Conservation (phyloP, 2,797 vertebrate genomes). For the Zenarchopterus dispar region DNA sequence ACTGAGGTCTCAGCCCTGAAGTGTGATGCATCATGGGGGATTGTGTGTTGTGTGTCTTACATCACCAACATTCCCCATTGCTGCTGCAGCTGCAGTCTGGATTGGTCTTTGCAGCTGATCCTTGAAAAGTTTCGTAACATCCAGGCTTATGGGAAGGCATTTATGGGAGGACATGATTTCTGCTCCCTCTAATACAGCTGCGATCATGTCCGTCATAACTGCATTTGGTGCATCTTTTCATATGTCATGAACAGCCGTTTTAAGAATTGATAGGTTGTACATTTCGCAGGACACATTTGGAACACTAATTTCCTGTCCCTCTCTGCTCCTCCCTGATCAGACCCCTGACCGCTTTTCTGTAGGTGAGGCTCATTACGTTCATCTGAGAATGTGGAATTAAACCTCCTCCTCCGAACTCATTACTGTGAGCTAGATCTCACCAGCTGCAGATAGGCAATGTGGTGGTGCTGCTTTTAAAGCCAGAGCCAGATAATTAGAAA, state of each 20-base stretch:
- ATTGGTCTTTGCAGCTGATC: constrained; percentile 44
- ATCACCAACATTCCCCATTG: constrained; percentile 64
- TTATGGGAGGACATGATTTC: not conserved
- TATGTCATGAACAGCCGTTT: constrained; percentile 55
- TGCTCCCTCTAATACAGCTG: constrained; percentile 27
- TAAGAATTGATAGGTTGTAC: constrained; percentile 20
- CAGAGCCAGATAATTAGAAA: constrained; percentile 83
- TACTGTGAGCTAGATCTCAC: constrained; percentile 81
- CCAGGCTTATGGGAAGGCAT: constrained; percentile 14
- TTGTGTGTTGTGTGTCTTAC: constrained; percentile 58
- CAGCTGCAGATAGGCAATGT: constrained; percentile 76
- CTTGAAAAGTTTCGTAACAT: constrained; percentile 40
- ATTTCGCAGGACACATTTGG: constrained; percentile 45
- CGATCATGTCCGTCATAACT: constrained; percentile 20
- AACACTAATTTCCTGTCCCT: constrained; percentile 44
- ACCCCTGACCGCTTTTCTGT: constrained; percentile 74
- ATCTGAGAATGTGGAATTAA: constrained; percentile 74
- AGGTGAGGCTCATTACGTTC: constrained; percentile 76
- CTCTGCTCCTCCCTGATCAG: constrained; percentile 57
- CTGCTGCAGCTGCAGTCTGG: constrained; percentile 38
- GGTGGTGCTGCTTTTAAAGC: constrained; percentile 81
- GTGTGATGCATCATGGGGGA: constrained; percentile 72
- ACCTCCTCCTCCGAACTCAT: constrained; percentile 80
- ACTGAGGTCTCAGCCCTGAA: constrained; percentile 68
- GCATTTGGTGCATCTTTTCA: constrained; percentile 38